phyloP scores from a whole-genome alignment of 2,113 vertebrate species.

The Ariopsis seemanni region DNA sequence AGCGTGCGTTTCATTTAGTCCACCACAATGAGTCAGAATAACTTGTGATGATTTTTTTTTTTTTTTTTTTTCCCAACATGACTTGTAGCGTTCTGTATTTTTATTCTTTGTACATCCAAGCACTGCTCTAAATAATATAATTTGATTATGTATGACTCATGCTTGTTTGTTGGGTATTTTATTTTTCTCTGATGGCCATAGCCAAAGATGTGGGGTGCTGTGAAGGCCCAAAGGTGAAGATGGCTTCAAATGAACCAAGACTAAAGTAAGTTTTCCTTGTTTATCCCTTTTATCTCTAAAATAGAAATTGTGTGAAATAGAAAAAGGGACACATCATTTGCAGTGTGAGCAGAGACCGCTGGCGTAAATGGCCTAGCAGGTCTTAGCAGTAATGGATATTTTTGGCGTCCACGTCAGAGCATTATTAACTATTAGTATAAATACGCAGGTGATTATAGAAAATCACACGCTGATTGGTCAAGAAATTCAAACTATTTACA shows the following conservation, averaged over 20 bases:
- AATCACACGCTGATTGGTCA: no score
- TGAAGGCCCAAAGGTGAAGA: constrained; percentile 71
- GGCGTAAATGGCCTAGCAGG: background rate
- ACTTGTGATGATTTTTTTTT: background rate
- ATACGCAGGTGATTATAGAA: no score
- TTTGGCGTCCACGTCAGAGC: background rate
- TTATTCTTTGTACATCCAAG: background rate
- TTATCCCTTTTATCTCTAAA: constrained; percentile 4
- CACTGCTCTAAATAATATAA: constrained; percentile 22
- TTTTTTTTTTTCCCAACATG: background rate
- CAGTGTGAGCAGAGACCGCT: background rate
- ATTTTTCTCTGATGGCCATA: background rate
- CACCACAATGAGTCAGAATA: constrained; percentile 2
- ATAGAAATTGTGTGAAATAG: background rate
- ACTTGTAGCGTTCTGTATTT: constrained; percentile 9
- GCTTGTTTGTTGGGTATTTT: background rate
- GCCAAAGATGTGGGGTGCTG: constrained; percentile 53
- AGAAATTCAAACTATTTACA: no score
- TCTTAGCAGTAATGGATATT: background rate
- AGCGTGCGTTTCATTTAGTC: constrained; percentile 35
- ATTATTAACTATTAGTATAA: background rate
- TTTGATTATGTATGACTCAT: constrained; percentile 2
- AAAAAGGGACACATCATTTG: background rate
- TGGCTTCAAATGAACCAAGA: constrained; percentile 56
- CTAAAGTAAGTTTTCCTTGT: constrained; percentile 73